Conservation (phyloP, 2,113 vertebrate genomes). For the Etia nguti region DNA sequence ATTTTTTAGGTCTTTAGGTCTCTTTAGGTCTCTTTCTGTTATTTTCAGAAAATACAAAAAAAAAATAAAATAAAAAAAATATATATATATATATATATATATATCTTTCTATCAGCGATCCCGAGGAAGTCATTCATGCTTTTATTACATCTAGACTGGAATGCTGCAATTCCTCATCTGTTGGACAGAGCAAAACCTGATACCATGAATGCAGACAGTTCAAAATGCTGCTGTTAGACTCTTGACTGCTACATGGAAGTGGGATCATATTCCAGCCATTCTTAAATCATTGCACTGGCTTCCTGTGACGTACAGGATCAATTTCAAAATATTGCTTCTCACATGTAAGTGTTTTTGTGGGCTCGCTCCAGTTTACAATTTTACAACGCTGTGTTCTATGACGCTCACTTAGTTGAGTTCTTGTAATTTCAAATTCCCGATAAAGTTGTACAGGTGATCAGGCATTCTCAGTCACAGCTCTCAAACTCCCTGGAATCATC, state of each 20-base stretch:
- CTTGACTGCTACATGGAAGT: background rate
- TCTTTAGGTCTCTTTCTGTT: background rate
- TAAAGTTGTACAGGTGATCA: background rate
- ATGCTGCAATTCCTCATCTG: background rate
- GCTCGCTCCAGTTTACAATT: background rate
- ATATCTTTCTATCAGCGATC: background rate
- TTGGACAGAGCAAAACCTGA: background rate
- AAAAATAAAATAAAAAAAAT: too few species aligned
- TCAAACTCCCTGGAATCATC: background rate
- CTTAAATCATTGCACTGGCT: background rate
- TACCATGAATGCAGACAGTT: background rate
- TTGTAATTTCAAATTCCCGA: background rate
- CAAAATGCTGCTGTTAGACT: background rate
- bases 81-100: too few species aligned
- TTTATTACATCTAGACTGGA: background rate
- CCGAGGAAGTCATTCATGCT: background rate
- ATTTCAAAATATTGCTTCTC: background rate
- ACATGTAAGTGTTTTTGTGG: background rate
- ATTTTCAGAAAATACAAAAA: too few species aligned
- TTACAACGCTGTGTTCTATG: background rate
- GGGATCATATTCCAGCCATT: background rate
- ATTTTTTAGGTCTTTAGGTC: background rate
- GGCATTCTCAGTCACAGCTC: background rate
- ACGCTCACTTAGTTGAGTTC: background rate
- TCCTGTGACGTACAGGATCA: background rate